These are phyloP conservation scores for Pseudotriccus pelzelni DNA, from an alignment of 2,797 vertebrate species.

Conservation along the genomic window DNA sequence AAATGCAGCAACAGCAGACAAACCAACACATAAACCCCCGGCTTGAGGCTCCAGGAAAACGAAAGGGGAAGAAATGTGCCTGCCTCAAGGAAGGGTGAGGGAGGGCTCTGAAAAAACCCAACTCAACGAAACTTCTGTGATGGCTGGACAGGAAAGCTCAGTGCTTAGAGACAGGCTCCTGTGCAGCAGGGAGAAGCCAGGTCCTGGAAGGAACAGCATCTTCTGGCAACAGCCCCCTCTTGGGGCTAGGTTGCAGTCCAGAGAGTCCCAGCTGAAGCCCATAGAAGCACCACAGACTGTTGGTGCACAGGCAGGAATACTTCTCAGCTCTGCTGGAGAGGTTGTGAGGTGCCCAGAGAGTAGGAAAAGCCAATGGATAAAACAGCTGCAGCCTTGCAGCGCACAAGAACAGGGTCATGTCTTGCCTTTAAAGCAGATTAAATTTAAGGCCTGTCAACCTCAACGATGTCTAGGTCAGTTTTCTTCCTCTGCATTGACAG, in stretches of 20 bases:
- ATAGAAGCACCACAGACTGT: neutral
- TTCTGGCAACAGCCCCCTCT: neutral
- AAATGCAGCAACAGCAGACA: neutral
- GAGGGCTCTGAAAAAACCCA: neutral
- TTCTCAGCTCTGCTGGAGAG: neutral
- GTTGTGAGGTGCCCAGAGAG: neutral
- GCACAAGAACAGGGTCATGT: neutral
- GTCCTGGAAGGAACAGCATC: neutral
- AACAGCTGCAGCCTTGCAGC: constrained; percentile 24
- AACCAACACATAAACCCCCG: neutral
- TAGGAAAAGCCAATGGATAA: neutral
- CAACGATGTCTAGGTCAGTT: neutral
- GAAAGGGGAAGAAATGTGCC: neutral
- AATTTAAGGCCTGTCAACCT: constrained; percentile 46
- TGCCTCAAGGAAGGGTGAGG: neutral
- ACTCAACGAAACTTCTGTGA: neutral
- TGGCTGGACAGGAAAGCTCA: neutral
- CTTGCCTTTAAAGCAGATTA: neutral
- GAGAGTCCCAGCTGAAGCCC: neutral
- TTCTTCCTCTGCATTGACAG: constrained; percentile 32
- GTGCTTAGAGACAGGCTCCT: neutral
- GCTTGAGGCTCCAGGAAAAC: neutral
- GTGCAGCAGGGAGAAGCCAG: neutral
- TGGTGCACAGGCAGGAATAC: neutral
- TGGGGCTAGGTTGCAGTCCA: accelerated